Base-by-base conservation (phyloP, 2,113 vertebrate genomes). In the Protobothrops flavoviridis region DNA sequence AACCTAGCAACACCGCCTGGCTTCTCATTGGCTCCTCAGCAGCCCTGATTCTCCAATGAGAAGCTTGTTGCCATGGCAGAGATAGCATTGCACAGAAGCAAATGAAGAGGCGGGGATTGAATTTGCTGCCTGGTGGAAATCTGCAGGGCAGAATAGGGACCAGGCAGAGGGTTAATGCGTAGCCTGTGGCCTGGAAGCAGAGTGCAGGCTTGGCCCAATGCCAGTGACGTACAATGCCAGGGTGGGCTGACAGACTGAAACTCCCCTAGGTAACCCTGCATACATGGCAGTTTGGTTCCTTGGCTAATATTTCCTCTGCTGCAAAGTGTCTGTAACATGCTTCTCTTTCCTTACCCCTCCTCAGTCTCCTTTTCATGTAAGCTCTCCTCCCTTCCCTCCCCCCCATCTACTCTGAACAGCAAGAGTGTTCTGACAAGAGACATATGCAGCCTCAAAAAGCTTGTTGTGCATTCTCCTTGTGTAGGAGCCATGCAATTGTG, bases 1-100 rank as follows among this genome's bases (percentile, higher is more conserved):
- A 98, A 98, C 98, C 98, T 98, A 98, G 98, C 98, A 98, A 98
- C 98, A 98, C 98, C 97, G 98, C 98, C 98, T 98, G 98, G 97
- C 97, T 98, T 86, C 98, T 97, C 98, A 98, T 97, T 97, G 97
- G 96, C 97, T 97, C 97, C 97, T 96, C 4, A 95, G 98, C 96
- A 98, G 97, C 98, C 97, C 97, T 94, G 93, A 94, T 96, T 96
- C 97, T 98, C 98, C 98, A 98, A 98, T 98, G 97, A 97, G 97
- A 97, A 97, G 94, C 97, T 98, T 98, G 98, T 98, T 98, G 97
- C 98, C 98, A 98, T 98, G 98, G 98, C 98, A 98, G 98, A 98
- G 97, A 98, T 98, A 98, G 98, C 98, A 98, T 98, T 98, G 98
- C 93, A 92, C 74, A 98, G 98, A 92, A 90, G 69, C 91, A 29